Conservation (phyloP, 1,140 invertebrate genomes). For the Eulimnadia texana region DNA sequence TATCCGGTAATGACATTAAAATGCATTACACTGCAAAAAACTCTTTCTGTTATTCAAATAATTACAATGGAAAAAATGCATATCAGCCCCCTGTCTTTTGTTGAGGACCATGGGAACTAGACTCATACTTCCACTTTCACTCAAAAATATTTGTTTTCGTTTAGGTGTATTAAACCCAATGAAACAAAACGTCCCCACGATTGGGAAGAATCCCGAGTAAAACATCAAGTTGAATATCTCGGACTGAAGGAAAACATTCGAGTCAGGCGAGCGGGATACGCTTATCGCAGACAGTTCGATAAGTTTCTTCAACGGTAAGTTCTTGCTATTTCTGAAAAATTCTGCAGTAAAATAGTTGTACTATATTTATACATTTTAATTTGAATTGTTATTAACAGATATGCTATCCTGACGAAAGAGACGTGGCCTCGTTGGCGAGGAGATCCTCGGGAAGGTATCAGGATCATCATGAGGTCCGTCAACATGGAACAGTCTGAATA, state of each 20-base stretch:
- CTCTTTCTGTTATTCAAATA: too few relatives aligned
- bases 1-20: conserved; percentile 36
- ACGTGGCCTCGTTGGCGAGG: conserved; percentile 51
- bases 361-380: too few relatives aligned
- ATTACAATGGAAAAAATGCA: too few relatives aligned
- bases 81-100: too few relatives aligned
- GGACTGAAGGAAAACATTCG: conserved; percentile 46
- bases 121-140: too few relatives aligned
- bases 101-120: too few relatives aligned
- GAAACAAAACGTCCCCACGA: conserved; percentile 56
- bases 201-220: conserved; percentile 48
- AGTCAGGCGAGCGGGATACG: conserved; percentile 49
- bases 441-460: conserved; percentile 40
- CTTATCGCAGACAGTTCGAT: conserved; percentile 43
- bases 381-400: conserved; percentile 30
- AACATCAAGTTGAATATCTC: conserved; percentile 38
- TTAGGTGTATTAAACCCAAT: conserved; percentile 60
- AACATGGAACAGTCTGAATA: conserved; percentile 50
- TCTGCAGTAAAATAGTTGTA: too few relatives aligned
- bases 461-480: conserved; percentile 42
- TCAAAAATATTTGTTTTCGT: background rate
- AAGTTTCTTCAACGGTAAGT: conserved; percentile 43
- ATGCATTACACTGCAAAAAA: background rate
- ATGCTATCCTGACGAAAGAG: conserved; percentile 51
- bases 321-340: too few relatives aligned